These are phyloP conservation scores for Pachliopta kotzebuea DNA, from an alignment of 2,888 invertebrate genomes.

Conservation along the genomic window DNA sequence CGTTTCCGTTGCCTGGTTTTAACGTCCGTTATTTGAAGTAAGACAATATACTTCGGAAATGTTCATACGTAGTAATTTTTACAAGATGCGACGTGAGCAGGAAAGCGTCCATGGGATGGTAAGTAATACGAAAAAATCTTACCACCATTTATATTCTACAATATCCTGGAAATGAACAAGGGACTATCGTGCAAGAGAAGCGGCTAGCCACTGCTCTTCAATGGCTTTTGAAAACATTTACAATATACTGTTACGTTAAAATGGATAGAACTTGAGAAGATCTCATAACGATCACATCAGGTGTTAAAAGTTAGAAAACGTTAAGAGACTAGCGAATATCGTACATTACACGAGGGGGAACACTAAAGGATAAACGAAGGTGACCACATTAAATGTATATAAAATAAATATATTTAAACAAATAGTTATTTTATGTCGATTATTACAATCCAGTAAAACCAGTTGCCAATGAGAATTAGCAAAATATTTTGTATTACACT, in stretches of 20 bases:
- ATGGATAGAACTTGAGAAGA: conserved; percentile 24
- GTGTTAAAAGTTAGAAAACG: conserved; percentile 35
- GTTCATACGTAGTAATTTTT: background rate
- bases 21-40: background rate
- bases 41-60: background rate
- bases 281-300: conserved; percentile 33
- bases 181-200: too few species aligned
- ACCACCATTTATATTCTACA: too few species aligned
- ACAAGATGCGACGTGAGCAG: too few species aligned
- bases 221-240: conserved; percentile 9
- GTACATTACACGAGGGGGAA: conserved; percentile 37
- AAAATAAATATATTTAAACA: too few species aligned
- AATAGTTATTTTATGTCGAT: too few species aligned
- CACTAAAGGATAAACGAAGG: conserved; percentile 37
- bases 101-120: too few species aligned
- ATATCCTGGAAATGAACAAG: too few species aligned
- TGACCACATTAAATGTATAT: conserved; percentile 16
- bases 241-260: conserved; percentile 11
- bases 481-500: too few species aligned
- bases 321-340: conserved; percentile 32
- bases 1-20: conserved; percentile 31
- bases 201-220: too few species aligned
- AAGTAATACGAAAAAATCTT: too few species aligned
- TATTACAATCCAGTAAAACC: too few species aligned
- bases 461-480: too few species aligned